Conservation (phyloP, 2,113 vertebrate species). For the Ochotona princeps region DNA sequence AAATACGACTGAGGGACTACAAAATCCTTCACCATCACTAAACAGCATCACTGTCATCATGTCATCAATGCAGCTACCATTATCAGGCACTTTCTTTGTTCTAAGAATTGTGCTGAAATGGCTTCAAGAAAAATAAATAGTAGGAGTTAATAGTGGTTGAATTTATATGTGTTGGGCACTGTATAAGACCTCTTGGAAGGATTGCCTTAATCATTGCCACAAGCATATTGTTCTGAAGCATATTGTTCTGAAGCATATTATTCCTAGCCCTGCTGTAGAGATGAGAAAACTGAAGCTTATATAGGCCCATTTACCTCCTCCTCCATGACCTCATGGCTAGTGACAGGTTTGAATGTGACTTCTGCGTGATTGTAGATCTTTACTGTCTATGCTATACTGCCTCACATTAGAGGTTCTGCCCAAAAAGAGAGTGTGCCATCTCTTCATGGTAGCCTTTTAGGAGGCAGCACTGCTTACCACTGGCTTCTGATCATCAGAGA, state of each 20-base stretch:
- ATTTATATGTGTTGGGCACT: constrained; percentile 4
- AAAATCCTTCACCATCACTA: not conserved
- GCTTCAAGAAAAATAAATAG: constrained; percentile 41
- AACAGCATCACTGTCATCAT: constrained; percentile 14
- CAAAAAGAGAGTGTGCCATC: not conserved
- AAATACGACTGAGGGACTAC: constrained; percentile 33
- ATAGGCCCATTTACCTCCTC: not conserved
- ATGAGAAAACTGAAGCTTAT: constrained; percentile 23
- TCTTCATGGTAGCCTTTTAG: not conserved
- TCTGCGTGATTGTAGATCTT: constrained; percentile 9
- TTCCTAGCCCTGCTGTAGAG: constrained; percentile 45
- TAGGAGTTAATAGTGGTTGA: constrained; percentile 2
- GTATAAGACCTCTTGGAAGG: constrained; percentile 13
- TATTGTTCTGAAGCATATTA: not conserved
- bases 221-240: not conserved
- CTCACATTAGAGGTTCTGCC: not conserved
- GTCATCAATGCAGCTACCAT: constrained; percentile 3
- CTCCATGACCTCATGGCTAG: not conserved
- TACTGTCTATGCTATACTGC: not conserved
- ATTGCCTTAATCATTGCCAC: constrained; percentile 27
- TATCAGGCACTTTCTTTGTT: constrained; percentile 47
- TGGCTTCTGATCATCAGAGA: constrained; percentile 26
- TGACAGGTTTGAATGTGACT: not conserved
- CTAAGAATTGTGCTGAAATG: constrained; percentile 18
- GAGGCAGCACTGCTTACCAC: not conserved